A percentile compares a stretch with the other conserved stretches of the same genome.
phyloP scores from a whole-genome alignment of 2,888 invertebrate species.

The Eutolmus rufibarbis region DNA sequence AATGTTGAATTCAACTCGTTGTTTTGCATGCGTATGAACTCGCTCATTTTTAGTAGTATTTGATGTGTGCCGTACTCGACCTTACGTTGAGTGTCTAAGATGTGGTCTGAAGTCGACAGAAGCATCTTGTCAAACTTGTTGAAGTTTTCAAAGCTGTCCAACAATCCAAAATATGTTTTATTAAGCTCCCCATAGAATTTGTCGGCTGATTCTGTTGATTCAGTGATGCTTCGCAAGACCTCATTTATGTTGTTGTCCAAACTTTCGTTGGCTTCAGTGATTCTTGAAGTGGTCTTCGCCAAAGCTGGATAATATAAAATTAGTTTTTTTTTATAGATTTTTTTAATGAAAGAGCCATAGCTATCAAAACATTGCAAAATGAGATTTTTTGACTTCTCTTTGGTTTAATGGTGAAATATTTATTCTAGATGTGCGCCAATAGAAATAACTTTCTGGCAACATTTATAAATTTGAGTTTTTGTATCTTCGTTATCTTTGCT shows the following conservation, averaged over 20 bases:
- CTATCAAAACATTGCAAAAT: too few relatives aligned
- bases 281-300: constrained; percentile 63
- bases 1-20: constrained; percentile 72
- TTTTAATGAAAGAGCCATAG: too few relatives aligned
- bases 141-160: constrained; percentile 66
- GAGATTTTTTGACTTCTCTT: too few relatives aligned
- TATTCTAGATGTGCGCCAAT: too few relatives aligned
- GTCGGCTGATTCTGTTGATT: constrained; percentile 66
- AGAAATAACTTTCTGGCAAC: too few relatives aligned
- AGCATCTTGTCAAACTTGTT: constrained; percentile 79
- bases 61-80: constrained; percentile 86
- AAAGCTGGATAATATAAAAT: constrained; percentile 57
- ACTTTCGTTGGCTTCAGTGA: constrained; percentile 66
- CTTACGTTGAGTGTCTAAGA: constrained; percentile 81
- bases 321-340: background rate
- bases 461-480: too few relatives aligned
- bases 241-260: constrained; percentile 65
- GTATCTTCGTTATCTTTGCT: too few relatives aligned
- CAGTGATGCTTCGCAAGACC: constrained; percentile 68
- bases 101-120: constrained; percentile 83
- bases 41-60: constrained; percentile 77
- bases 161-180: constrained; percentile 66
- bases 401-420: too few relatives aligned
- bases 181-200: constrained; percentile 67
- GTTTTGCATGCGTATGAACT: constrained; percentile 72